Percentiles rank a stretch among this genome's conserved stretches.
Conservation (phyloP, 2,113 vertebrate genomes). For the Petromus typicus region DNA sequence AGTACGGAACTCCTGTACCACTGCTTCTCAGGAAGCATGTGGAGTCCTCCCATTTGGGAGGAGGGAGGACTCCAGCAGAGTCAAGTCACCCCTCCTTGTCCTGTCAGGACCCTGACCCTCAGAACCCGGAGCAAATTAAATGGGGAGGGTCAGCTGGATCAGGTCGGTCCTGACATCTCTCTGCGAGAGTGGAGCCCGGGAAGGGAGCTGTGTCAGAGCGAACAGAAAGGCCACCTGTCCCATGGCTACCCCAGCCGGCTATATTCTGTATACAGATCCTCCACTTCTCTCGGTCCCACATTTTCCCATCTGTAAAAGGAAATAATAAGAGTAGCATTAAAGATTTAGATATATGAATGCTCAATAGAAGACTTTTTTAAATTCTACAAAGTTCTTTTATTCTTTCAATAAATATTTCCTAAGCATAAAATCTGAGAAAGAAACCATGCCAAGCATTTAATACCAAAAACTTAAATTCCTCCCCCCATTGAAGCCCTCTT, state of each 20-base stretch:
- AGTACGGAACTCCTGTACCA: rapidly evolving
- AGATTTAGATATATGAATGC: not conserved
- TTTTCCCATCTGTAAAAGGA: slow-evolving; percentile 8
- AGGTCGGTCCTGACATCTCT: too few species aligned
- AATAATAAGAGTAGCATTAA: too few species aligned
- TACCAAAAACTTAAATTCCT: not conserved
- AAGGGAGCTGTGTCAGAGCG: too few species aligned
- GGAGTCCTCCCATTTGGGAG: not conserved
- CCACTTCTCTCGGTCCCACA: not conserved
- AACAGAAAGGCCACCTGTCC: too few species aligned
- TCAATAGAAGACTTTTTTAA: not conserved
- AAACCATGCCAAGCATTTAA: not conserved
- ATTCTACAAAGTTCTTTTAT: not conserved
- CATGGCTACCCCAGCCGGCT: too few species aligned
- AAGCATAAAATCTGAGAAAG: not conserved
- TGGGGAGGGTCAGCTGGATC: too few species aligned
- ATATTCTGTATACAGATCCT: not conserved
- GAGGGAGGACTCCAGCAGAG: too few species aligned
- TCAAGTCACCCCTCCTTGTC: too few species aligned
- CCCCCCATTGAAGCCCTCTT: slow-evolving; percentile 29
- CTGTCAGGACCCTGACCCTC: too few species aligned
- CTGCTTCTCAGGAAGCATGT: not conserved
- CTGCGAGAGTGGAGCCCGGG: too few species aligned
- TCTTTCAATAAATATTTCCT: slow-evolving; percentile 21
- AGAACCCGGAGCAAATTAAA: too few species aligned